Evolutionary conservation across 1,140 invertebrate species (phyloP), one percentile per base, ranked within the genome.

Genomic region (Formica selysi): DNA sequence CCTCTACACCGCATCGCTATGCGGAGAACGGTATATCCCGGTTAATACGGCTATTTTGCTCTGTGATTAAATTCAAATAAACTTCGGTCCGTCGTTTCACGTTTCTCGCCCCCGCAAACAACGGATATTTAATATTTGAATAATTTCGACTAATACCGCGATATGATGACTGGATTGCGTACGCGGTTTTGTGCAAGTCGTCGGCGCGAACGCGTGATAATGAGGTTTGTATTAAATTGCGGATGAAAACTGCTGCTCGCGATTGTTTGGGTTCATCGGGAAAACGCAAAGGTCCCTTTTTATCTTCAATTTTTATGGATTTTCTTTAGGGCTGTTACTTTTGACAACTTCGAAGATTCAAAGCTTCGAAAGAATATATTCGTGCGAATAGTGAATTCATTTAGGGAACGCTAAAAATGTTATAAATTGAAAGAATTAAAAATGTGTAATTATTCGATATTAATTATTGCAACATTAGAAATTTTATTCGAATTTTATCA

Each of bases 1-100:
- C 8, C 16, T 11, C 22, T 13, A 13, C 51, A 29, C 16, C 54
- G 29, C 22, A 3, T 5, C 41, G 3, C 16, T n/a, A 5, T 36
- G 16, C 32, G 10, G 6, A 64, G 10, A 57, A 19, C 22, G 48
- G 19, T 44, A 48, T 74, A 65, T 54, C 29, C 22, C 44, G 48
- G 36, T 61, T 29, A 57, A 57, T 57, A 44, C 10, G 41, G 44
- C 26, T 13, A 36, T 54, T 57, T 74, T 48, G 36, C 13, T 22
- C 36, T 10, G 44, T 59, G 67, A 88, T 88, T 87, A 76, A 83
- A 88, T 83, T 83, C 78, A 84, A 83, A 87, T 83, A 83, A 83
- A 71, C 68, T 74, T 29, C 38, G n/a, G 48, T 26, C 26, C 19
- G 64, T 22, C 78, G 54, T 61, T 32, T 3, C 36, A 26, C 54